Evolutionary conservation across 2,888 invertebrate genomes (phyloP).

Genomic region (Julus scanicus): DNA sequence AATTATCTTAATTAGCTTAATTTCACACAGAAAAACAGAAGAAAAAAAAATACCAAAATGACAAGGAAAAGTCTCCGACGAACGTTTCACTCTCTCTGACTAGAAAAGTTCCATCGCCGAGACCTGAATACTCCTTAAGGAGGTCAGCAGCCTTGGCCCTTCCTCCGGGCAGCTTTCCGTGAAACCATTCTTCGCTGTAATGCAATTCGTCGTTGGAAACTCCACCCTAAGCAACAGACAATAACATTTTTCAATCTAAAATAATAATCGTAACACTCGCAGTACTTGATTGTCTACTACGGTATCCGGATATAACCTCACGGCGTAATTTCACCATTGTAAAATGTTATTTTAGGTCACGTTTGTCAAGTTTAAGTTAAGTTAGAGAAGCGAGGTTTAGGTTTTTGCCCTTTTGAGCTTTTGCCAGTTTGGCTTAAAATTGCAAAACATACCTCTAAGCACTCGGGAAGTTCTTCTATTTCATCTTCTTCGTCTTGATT

Average conservation of each 20-base stretch:
- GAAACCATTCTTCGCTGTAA: conserved; percentile 94
- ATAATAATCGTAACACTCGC: conserved; percentile 1
- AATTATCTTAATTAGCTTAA: background rate
- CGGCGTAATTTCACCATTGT: too few relatives aligned
- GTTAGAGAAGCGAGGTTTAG: too few relatives aligned
- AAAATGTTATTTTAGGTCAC: too few relatives aligned
- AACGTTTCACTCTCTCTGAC: conserved; percentile 94
- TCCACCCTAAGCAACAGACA: conserved; percentile 65
- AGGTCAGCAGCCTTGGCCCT: conserved; percentile 81
- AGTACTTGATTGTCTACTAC: too few relatives aligned
- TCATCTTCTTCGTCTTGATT: conserved; percentile 65
- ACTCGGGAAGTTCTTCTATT: conserved; percentile 72
- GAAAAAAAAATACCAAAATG: conserved; percentile 80
- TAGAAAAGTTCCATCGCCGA: conserved; percentile 92
- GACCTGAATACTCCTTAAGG: conserved; percentile 78
- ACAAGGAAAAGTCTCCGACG: conserved; percentile 94
- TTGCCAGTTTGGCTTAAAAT: too few relatives aligned
- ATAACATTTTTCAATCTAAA: conserved; percentile 65
- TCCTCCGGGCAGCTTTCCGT: conserved; percentile 84
- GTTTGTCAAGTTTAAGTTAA: too few relatives aligned
- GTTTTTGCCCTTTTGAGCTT: too few relatives aligned
- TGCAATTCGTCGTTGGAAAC: conserved; percentile 88
- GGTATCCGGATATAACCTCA: too few relatives aligned
- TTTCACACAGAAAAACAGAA: background rate
- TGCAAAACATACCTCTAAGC: conserved; percentile 59